Evolutionary conservation across 2,113 vertebrate genomes (phyloP).

Genomic region (Telmatochromis bifrenatus): DNA sequence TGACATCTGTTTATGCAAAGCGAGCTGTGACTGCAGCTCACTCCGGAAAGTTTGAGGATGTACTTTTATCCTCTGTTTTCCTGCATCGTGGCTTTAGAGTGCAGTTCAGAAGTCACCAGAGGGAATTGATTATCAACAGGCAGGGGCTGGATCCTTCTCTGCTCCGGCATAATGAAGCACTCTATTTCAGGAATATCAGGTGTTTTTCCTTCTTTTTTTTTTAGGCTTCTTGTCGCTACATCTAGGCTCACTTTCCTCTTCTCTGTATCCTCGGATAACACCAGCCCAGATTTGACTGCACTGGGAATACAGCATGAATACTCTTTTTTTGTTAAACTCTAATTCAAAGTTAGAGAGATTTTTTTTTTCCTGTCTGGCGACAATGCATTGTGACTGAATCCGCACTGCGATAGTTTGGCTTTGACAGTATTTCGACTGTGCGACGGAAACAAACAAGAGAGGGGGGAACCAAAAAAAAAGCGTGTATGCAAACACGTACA

Average conservation of each 20-base stretch:
- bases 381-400: constrained; percentile 8
- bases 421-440: constrained; percentile 17
- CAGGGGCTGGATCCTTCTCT: constrained; percentile 11
- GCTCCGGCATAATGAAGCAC: constrained; percentile 60
- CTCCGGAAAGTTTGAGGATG: background rate
- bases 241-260: constrained; percentile 16
- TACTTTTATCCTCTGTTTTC: background rate
- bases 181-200: constrained; percentile 65
- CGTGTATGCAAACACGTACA: background rate
- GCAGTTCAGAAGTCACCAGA: constrained; percentile 44
- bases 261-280: constrained; percentile 35
- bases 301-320: constrained; percentile 58
- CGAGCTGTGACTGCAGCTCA: background rate
- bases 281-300: constrained; percentile 50
- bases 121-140: constrained; percentile 64
- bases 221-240: constrained; percentile 37
- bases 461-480: background rate
- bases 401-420: constrained; percentile 16
- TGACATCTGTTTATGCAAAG: background rate
- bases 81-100: constrained; percentile 24
- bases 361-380: background rate
- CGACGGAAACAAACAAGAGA: constrained; percentile 8
- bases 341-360: constrained; percentile 55
- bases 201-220: background rate
- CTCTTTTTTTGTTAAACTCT: background rate